Percentiles rank a stretch among this genome's conserved stretches.
phyloP scores from a whole-genome alignment of 2,797 vertebrate genomes.

The Pogonophryne albipinna region DNA sequence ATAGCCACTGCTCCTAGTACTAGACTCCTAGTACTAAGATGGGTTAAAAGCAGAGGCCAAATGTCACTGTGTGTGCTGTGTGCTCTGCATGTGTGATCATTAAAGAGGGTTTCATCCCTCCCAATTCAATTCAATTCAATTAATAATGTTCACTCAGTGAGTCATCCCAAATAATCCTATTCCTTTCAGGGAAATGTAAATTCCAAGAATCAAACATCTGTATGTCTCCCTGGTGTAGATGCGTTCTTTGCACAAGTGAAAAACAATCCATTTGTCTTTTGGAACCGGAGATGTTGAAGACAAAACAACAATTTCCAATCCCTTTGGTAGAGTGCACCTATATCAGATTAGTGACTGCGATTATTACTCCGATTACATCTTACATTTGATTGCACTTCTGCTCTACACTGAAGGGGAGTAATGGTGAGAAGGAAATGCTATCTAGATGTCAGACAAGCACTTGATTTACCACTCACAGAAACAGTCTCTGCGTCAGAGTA shows the following conservation, averaged over 20 bases:
- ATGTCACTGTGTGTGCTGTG: too few species aligned
- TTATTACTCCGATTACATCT: slow-evolving; percentile 67
- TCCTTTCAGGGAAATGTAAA: slow-evolving; percentile 23
- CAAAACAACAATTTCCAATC: slow-evolving; percentile 45
- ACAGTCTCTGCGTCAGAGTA: slow-evolving; percentile 51
- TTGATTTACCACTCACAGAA: slow-evolving; percentile 80
- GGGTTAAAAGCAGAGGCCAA: too few species aligned
- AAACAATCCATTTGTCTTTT: slow-evolving; percentile 47
- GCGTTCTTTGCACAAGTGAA: slow-evolving; percentile 29
- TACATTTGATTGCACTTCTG: slow-evolving; percentile 69
- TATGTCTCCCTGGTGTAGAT: slow-evolving; percentile 14
- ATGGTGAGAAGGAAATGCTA: slow-evolving; percentile 78
- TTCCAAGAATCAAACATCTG: slow-evolving; percentile 23
- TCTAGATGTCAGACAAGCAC: slow-evolving; percentile 76
- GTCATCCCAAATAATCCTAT: slow-evolving; percentile 37
- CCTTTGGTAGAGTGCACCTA: slow-evolving; percentile 47
- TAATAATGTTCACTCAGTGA: slow-evolving; percentile 35
- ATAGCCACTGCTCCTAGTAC: too few species aligned
- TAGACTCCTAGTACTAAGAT: too few species aligned
- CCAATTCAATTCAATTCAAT: not conserved
- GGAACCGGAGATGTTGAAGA: slow-evolving; percentile 53
- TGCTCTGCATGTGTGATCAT: too few species aligned
- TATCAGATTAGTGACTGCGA: slow-evolving; percentile 56
- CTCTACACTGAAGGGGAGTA: slow-evolving; percentile 50
- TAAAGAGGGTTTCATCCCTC: too few species aligned